Conservation (phyloP, 2,888 invertebrate genomes). For the Ectropis crepuscularia region DNA sequence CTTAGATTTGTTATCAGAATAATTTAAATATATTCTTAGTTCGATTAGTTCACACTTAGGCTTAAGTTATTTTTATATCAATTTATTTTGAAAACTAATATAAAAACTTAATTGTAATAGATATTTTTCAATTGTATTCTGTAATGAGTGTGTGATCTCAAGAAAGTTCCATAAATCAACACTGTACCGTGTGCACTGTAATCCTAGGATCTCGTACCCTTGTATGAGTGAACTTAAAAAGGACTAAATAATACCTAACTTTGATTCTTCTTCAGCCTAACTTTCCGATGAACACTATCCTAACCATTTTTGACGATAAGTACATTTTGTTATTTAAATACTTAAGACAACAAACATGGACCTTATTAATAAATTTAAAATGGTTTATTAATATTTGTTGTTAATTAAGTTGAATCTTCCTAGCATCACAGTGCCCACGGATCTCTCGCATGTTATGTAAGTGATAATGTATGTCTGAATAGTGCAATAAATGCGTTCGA, state of each 20-base stretch:
- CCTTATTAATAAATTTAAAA: constrained; percentile 27
- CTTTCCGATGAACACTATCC: too few relatives aligned
- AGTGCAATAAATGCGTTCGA: constrained; percentile 73
- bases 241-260: too few relatives aligned
- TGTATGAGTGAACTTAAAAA: too few relatives aligned
- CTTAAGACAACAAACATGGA: too few relatives aligned
- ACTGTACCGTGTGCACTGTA: constrained; percentile 32
- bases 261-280: too few relatives aligned
- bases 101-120: constrained; percentile 63
- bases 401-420: constrained; percentile 19
- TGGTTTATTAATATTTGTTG: constrained; percentile 31
- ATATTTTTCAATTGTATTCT: constrained; percentile 65
- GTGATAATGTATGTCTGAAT: constrained; percentile 40
- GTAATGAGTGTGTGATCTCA: constrained; percentile 75
- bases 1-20: constrained; percentile 75
- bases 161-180: constrained; percentile 53
- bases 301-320: too few relatives aligned
- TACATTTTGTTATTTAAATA: too few relatives aligned
- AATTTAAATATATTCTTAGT: constrained; percentile 65
- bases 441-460: constrained; percentile 6
- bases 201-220: constrained; percentile 10
- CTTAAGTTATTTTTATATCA: constrained; percentile 80
- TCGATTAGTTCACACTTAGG: constrained; percentile 58
- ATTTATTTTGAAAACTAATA: constrained; percentile 73
- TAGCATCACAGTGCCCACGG: constrained; percentile 32